Base-by-base conservation (phyloP, 2,113 vertebrate genomes). In the Eudyptes chrysolophus region DNA sequence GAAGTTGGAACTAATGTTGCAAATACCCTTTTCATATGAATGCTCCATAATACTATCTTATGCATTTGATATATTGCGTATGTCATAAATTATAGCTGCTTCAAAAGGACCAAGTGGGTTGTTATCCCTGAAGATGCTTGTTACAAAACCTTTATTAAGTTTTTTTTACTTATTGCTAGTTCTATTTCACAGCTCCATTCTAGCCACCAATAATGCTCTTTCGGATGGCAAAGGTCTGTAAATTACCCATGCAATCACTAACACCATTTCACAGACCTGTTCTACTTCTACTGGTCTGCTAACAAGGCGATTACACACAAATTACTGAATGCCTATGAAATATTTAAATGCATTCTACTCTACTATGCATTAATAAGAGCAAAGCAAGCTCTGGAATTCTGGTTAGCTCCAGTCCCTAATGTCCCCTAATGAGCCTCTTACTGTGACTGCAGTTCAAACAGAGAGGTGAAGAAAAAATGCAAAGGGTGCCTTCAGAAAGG, bases 1-100 rank as follows among this genome's bases (percentile, higher is more conserved):
- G 99, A 99, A 99, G 99, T 99, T 99, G 99, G 99, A 99, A 99
- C 99, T 99, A 99, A 99, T 99, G 99, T 99, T 99, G 99, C 99
- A 99, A 99, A 99, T 99, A 99, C 99, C 99, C 99, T 99, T 99
- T 99, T 99, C 99, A 99, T 99, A 99, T 99, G 99, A 99, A 99
- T 99, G 99, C 99, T 99, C 98, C 98, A 99, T 99, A 99, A 99
- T 99, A 99, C 99, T 99, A 99, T 99, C 99, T 99, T 99, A 99
- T 98, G 98, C 99, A 99, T 99, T 99, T 99, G 99, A 99, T 99
- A 99, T 99, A 99, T 99, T 99, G 99, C 98, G 98, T 99, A 99
- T 99, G 99, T 99, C 99, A 99, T 99, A 99, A 99, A 99, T 99
- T 99, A 99, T 98, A 99, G 99, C 98, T 99, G 99, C 99, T 99